phyloP scores from a whole-genome alignment of 2,888 invertebrate species.

The Exocentrus adspersus region DNA sequence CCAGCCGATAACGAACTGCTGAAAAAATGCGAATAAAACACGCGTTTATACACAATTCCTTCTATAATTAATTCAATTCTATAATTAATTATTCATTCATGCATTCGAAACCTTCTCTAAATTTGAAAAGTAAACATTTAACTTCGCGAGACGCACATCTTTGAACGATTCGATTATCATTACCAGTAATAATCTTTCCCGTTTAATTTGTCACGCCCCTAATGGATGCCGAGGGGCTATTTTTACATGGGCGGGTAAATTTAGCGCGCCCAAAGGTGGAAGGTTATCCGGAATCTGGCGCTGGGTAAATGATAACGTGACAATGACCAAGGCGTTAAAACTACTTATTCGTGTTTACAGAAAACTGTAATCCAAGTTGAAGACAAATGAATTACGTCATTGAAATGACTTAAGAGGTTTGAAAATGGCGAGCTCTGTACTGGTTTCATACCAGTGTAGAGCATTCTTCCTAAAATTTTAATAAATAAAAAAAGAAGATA shows the following conservation, averaged over 20 bases:
- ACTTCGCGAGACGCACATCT: not conserved
- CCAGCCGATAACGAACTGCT: not conserved
- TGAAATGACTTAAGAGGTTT: no score
- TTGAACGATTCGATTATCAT: not conserved
- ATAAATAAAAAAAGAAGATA: not conserved
- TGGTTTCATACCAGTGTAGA: no score
- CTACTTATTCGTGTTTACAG: no score
- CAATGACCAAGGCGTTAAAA: no score
- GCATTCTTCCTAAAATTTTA: no score
- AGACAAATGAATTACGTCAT: no score
- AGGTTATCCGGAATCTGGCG: not conserved
- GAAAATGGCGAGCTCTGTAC: no score
- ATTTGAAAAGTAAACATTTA: not conserved
- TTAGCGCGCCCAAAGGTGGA: not conserved
- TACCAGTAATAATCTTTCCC: no score
- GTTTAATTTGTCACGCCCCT: no score
- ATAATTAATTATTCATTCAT: conserved; percentile 6
- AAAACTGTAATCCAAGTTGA: no score
- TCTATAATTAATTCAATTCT: not conserved
- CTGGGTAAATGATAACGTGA: not conserved
- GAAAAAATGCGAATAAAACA: not conserved
- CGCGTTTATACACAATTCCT: not conserved
- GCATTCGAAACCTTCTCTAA: not conserved
- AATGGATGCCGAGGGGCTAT: no score
- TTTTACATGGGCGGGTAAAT: no score